A percentile compares a stretch with the other conserved stretches of the same genome.
Evolutionary conservation across 2,888 invertebrate genomes (phyloP).

Genomic region (Pyrrhia umbra): DNA sequence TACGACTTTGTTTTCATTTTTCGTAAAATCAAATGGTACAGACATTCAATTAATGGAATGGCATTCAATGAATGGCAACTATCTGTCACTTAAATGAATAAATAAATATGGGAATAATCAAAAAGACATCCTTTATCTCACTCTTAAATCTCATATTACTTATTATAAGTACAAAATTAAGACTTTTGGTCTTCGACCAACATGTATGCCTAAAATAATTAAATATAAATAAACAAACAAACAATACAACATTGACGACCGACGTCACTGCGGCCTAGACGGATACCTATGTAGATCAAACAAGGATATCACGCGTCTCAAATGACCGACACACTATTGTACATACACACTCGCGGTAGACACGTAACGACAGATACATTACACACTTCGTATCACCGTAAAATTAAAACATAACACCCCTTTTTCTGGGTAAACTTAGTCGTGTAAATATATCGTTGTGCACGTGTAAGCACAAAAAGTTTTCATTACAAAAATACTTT

Average conservation of each 20-base stretch:
- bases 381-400: not conserved
- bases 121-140: too few species aligned
- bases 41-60: too few species aligned
- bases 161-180: too few species aligned
- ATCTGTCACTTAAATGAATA: too few species aligned
- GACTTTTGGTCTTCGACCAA: too few species aligned
- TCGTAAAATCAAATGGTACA: too few species aligned
- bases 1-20: too few species aligned
- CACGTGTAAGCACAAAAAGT: not conserved
- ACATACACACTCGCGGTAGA: slow-evolving; percentile 30
- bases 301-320: slow-evolving; percentile 53
- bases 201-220: not conserved
- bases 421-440: too few species aligned
- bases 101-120: too few species aligned
- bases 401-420: too few species aligned
- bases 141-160: too few species aligned
- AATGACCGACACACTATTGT: slow-evolving; percentile 40
- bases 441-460: not conserved
- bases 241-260: slow-evolving; percentile 29
- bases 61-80: too few species aligned
- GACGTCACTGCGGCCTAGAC: slow-evolving; percentile 42
- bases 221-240: slow-evolving; percentile 10
- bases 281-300: slow-evolving; percentile 47
- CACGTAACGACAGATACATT: slow-evolving; percentile 22
- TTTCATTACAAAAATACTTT: not conserved